phyloP scores from a whole-genome alignment of 2,797 vertebrate genomes.

The Xenopus petersii region DNA sequence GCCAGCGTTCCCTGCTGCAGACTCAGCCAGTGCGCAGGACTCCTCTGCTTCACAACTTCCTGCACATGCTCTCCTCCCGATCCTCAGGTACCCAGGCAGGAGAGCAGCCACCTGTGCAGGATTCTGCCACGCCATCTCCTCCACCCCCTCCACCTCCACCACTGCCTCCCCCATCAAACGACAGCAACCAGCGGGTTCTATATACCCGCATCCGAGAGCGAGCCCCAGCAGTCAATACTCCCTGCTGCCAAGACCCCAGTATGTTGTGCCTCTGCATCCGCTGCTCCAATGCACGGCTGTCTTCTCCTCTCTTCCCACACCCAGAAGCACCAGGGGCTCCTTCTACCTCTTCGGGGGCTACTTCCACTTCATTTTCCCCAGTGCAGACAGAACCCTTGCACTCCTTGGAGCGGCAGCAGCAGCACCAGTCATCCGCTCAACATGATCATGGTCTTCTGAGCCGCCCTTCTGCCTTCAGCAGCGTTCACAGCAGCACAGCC shows the following conservation, averaged over 20 bases:
- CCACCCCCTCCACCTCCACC: conserved; percentile 75
- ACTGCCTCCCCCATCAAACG: conserved; percentile 74
- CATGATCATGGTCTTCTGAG: conserved; percentile 78
- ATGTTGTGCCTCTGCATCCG: conserved; percentile 92
- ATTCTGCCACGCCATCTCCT: conserved; percentile 73
- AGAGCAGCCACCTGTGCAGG: conserved; percentile 78
- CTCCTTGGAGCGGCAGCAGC: conserved; percentile 63
- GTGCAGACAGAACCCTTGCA: conserved; percentile 87
- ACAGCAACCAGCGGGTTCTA: conserved; percentile 77
- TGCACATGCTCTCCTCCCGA: conserved; percentile 96
- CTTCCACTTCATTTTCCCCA: conserved; percentile 84
- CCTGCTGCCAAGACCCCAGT: conserved; percentile 94
- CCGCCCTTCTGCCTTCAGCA: conserved; percentile 93
- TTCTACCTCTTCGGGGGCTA: conserved; percentile 68
- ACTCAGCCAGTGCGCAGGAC: conserved; percentile 95
- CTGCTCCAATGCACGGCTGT: conserved; percentile 80
- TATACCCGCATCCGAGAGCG: conserved; percentile 80
- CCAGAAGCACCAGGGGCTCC: conserved; percentile 61
- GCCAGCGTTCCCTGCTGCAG: conserved; percentile 91
- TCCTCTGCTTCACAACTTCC: conserved; percentile 97
- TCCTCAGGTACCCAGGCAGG: conserved; percentile 82
- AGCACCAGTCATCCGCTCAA: conserved; percentile 67
- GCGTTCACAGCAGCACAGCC: conserved; percentile 86
- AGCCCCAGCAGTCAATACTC: conserved; percentile 70
- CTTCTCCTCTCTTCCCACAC: conserved; percentile 71